Evolutionary conservation across 2,888 invertebrate genomes (phyloP).

Genomic region (Conus canariensis): DNA sequence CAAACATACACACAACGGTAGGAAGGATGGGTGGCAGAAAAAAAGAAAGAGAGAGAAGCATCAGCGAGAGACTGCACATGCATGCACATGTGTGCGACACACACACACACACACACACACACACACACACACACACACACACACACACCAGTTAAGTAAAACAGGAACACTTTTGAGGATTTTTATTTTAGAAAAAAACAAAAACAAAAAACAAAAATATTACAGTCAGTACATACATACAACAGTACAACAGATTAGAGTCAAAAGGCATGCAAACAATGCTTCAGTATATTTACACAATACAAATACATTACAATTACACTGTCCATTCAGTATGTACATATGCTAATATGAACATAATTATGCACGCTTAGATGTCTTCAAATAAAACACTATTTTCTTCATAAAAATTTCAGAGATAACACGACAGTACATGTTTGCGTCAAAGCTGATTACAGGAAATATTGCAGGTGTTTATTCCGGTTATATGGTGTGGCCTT

Average conservation of each 20-base stretch:
- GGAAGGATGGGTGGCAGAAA: too few species aligned
- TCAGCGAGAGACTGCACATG: background rate
- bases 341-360: background rate
- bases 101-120: conserved; percentile 6
- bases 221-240: background rate
- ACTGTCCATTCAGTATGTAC: background rate
- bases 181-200: background rate
- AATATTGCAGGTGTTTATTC: background rate
- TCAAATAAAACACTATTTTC: background rate
- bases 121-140: background rate
- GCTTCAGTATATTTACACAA: conserved; percentile 13
- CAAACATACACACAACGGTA: too few species aligned
- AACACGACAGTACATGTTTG: too few species aligned
- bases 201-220: background rate
- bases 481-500: background rate
- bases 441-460: too few species aligned
- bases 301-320: background rate
- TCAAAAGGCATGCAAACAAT: conserved; percentile 22
- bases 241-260: background rate
- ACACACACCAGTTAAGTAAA: background rate
- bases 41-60: too few species aligned
- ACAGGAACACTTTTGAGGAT: background rate
- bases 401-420: too few species aligned
- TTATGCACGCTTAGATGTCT: background rate
- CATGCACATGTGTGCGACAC: background rate